Conservation (phyloP, 2,888 invertebrate genomes). For the Andrena chrysosceles region DNA sequence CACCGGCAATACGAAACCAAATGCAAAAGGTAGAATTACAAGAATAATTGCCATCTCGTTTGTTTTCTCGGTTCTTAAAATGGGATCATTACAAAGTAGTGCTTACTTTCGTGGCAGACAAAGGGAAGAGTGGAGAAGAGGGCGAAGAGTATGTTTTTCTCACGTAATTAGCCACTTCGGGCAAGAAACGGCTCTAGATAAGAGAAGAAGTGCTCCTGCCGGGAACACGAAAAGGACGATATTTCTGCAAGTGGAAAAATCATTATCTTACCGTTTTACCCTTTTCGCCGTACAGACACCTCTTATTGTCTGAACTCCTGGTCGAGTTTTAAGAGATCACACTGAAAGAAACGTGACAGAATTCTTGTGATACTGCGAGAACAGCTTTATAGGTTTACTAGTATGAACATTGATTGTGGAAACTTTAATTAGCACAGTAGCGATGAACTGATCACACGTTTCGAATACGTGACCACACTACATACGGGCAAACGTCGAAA, state of each 20-base stretch:
- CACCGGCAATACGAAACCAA: conserved; percentile 36
- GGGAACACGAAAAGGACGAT: conserved; percentile 43
- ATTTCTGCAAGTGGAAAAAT: conserved; percentile 49
- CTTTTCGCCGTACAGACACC: conserved; percentile 28
- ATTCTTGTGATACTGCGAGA: not conserved
- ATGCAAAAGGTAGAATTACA: conserved; percentile 55
- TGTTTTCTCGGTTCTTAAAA: conserved; percentile 57
- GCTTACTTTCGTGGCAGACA: conserved; percentile 40
- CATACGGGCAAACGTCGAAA: conserved; percentile 69
- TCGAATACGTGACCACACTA: conserved; percentile 74
- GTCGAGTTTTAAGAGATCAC: conserved; percentile 26
- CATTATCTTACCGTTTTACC: conserved; percentile 59
- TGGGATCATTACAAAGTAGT: conserved; percentile 61
- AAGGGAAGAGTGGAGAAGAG: not conserved
- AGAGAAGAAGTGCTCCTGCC: conserved; percentile 49
- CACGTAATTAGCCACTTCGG: conserved; percentile 68
- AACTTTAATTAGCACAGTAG: conserved; percentile 32
- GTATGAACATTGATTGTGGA: conserved; percentile 15
- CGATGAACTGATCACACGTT: conserved; percentile 71
- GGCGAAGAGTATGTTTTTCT: conserved; percentile 61
- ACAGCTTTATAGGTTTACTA: not conserved
- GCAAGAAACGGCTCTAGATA: conserved; percentile 46
- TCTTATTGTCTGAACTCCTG: conserved; percentile 12
- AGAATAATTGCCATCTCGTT: conserved; percentile 64
- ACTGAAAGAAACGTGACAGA: conserved; percentile 20